phyloP scores from a whole-genome alignment of 2,888 invertebrate species.

The Eilema caniola region DNA sequence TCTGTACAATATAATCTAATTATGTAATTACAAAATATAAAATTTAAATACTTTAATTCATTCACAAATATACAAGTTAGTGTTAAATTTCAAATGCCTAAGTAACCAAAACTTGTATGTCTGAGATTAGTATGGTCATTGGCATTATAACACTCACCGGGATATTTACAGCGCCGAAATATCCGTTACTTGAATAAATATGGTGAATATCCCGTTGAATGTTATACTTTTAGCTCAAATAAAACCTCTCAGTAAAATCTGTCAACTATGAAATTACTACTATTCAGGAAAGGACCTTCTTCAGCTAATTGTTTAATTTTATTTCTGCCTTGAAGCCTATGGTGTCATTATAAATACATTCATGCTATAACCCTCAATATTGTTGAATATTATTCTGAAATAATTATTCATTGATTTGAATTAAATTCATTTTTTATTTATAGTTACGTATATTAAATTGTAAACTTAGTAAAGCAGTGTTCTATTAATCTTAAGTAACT shows the following conservation, averaged over 20 bases:
- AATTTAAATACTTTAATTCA: background rate
- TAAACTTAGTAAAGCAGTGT: background rate
- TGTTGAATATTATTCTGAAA: slow-evolving; percentile 15
- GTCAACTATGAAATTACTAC: too few relatives aligned
- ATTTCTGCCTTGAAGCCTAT: background rate
- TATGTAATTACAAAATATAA: background rate
- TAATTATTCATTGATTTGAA: background rate
- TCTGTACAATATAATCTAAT: slow-evolving; percentile 13
- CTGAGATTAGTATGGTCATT: too few relatives aligned
- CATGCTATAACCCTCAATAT: background rate
- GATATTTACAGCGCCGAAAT: too few relatives aligned
- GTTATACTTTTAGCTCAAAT: too few relatives aligned
- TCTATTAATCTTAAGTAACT: background rate
- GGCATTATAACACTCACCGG: too few relatives aligned
- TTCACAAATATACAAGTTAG: background rate
- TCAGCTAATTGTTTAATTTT: background rate
- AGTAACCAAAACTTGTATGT: too few relatives aligned
- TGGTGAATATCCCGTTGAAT: too few relatives aligned
- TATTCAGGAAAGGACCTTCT: background rate
- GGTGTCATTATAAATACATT: background rate
- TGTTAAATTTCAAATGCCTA: background rate
- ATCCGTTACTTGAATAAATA: too few relatives aligned
- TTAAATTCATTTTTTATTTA: background rate
- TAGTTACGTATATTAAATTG: background rate
- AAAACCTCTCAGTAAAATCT: background rate